Evolutionary conservation across 2,797 vertebrate species (phyloP), one percentile per base, ranked within the genome.

Genomic region (Sciurus vulgaris): DNA sequence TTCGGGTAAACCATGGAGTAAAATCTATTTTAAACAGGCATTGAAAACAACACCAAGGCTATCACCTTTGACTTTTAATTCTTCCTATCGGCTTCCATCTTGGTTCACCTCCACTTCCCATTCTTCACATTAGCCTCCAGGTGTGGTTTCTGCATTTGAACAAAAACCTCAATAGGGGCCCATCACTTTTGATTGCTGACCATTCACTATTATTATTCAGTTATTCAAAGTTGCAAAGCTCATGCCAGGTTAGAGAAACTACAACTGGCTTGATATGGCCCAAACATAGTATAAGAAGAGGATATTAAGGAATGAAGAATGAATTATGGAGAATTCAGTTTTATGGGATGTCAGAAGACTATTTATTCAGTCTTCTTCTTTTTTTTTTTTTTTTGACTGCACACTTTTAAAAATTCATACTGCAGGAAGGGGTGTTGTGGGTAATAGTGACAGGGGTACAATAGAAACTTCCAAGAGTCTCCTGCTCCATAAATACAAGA

Each of bases 381-480:
- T n/a, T 38, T 38, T 38, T 38, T 28, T 59, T 93, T 79, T 11
- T 47, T 30, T 73, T 87, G 74, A 87, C 14, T 79, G 7, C 35
- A 30, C n/a, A 26, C 0, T 51, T 26, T 79, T 73, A 74, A 59
- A 6, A 54, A 7, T 72, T 70, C 20, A 56, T 44, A 93, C 59
- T 26, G 59, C 12, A 70, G 26, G 54, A 18, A 26, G 13, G 10
- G 1, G 17, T 4, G 1, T 9, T 61, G 7, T 7, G 13, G 0
- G 24, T 41, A 4, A 41, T 33, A 18, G 5, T 76, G 44, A 65
- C 70, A 85, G 24, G 72, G 18, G 8, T 1, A n/a, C 2, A 26
- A 6, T 47, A 79, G 72, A 7, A 87, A 70, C 78, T 5, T 70
- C 13, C 5, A 18, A 78, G 74, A 83, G 7, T 44, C 6, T 28